Base-by-base conservation (phyloP, 2,888 invertebrate species). In the Nowickia ferox region DNA sequence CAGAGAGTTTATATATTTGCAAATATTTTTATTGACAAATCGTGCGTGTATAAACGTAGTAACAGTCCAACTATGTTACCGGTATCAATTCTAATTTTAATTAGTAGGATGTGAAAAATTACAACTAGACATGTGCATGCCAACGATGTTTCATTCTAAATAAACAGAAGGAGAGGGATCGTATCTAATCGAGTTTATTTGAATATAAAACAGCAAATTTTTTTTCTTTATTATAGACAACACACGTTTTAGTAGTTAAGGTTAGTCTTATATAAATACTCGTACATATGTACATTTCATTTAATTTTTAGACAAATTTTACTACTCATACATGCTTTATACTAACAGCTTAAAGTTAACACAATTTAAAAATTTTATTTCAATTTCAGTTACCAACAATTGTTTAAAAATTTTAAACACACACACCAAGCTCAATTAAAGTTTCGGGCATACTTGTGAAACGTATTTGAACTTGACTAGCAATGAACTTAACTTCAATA, bases 401-500 rank as follows among this genome's bases (percentile, higher is more conserved):
- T 61, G 38, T 53, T n/a, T 22, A 9, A 71, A 55, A 0, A 30
- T 30, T 30, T 30, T 30, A 51, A 46, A 9, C n/a, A 9, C 30
- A 42, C 15, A 44, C 42, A 53, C 13, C 30, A 46, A 22, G 46
- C 10, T 2, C 30, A 53, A 61, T 30, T 30, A 9, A 38, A 44
- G 17, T 51, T 42, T 61, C 48, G 38, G 76, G 3, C 11, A 57
- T 57, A 46, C 46, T 10, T 46, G 19, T 30, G 30, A 30, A 59
- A 53, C 71, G 68, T 79, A 86, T 76, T 83, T 86, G 83, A 86
- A 86, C 86, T 86, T 86, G 86, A 83, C 86, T 83, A 83, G 79
- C 83, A 86, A 86, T 86, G 86, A 86, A 86, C 86, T 80, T 86
- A 86, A 86, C 86, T 80, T 86, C 59, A 75, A 53, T 86, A 79